Conservation (phyloP, 2,797 vertebrate genomes). For the Pagetopsis macropterus region DNA sequence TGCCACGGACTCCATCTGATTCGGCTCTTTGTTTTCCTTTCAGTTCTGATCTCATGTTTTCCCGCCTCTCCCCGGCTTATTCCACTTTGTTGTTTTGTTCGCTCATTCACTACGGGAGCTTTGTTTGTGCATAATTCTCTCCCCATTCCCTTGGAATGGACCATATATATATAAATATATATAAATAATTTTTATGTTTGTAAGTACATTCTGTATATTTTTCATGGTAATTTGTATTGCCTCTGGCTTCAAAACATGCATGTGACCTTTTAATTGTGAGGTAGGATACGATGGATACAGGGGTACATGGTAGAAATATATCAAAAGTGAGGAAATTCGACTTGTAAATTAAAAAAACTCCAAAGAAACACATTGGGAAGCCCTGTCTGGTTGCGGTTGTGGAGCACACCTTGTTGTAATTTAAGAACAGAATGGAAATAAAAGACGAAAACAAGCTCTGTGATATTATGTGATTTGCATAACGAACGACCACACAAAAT, state of each 20-base stretch:
- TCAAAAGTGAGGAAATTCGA: constrained; percentile 61
- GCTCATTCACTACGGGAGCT: constrained; percentile 71
- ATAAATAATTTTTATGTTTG: constrained; percentile 93
- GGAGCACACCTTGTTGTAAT: constrained; percentile 81
- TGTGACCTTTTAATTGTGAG: constrained; percentile 82
- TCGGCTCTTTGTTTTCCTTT: constrained; percentile 62
- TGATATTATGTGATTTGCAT: constrained; percentile 80
- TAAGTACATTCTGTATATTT: constrained; percentile 97
- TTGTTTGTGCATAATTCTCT: constrained; percentile 86
- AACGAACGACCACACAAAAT: constrained; percentile 35
- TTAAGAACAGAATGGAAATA: constrained; percentile 82
- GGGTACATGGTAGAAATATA: constrained; percentile 42
- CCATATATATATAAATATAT: constrained; percentile 91
- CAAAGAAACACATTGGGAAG: constrained; percentile 49
- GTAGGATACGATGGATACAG: constrained; percentile 68
- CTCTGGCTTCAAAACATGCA: constrained; percentile 89
- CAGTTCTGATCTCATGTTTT: constrained; percentile 60
- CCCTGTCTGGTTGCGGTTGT: constrained; percentile 78
- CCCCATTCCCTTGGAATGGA: constrained; percentile 81
- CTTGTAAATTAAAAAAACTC: constrained; percentile 63
- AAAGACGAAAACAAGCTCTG: constrained; percentile 78
- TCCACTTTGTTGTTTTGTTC: constrained; percentile 58
- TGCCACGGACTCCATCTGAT: constrained; percentile 71
- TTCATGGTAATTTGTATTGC: constrained; percentile 84
- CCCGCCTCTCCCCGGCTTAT: constrained; percentile 57